phyloP scores from a whole-genome alignment of 2,797 vertebrate genomes.

The Hephaestus fuliginosus region DNA sequence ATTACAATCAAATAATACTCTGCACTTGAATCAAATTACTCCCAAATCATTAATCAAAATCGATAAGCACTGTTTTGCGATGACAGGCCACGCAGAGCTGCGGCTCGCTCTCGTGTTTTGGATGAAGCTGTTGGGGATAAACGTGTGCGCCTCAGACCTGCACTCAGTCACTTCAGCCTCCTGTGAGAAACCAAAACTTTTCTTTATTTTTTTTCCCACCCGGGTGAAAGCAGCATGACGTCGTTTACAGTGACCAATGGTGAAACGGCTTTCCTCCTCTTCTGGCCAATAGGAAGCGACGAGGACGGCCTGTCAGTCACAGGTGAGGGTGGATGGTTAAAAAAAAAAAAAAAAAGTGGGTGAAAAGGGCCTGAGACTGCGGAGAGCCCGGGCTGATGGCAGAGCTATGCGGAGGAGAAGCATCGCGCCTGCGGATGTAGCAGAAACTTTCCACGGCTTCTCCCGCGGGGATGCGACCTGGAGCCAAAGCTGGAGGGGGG shows the following conservation, averaged over 20 bases:
- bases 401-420: conserved; percentile 77
- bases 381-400: conserved; percentile 76
- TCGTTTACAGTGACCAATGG: conserved; percentile 81
- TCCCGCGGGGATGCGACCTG: conserved; percentile 75
- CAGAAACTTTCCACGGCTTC: conserved; percentile 67
- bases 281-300: conserved; percentile 78
- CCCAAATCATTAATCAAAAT: background rate
- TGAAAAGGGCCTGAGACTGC: conserved; percentile 84
- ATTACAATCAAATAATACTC: background rate
- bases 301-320: conserved; percentile 86
- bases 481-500: conserved; percentile 52
- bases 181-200: conserved; percentile 39
- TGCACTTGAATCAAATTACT: background rate
- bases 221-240: conserved; percentile 69
- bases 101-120: background rate
- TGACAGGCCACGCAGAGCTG: accelerated
- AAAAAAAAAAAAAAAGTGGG: conserved; percentile 59
- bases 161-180: conserved; percentile 21
- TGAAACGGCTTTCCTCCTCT: conserved; percentile 50
- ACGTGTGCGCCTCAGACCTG: conserved; percentile 13
- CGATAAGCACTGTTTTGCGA: accelerated
- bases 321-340: conserved; percentile 86
- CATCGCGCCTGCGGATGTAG: conserved; percentile 73
- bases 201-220: conserved; percentile 39
- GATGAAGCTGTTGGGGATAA: background rate